Percentiles rank a stretch among this genome's conserved stretches.
Evolutionary conservation across 2,113 vertebrate species (phyloP).

Genomic region (Aptenodytes forsteri): DNA sequence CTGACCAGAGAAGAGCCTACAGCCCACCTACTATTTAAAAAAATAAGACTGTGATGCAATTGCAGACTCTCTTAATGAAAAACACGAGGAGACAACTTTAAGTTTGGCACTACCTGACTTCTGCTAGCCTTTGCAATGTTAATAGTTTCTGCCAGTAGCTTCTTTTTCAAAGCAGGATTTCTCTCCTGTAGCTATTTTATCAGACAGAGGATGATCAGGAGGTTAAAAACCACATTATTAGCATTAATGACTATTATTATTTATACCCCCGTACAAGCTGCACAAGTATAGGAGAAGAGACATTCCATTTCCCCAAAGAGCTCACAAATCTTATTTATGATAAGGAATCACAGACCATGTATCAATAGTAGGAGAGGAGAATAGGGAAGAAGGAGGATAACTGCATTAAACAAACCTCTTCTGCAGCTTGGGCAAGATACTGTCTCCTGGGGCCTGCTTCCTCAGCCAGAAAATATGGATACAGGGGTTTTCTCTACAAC

Average conservation of each 20-base stretch:
- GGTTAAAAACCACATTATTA: slow-evolving; percentile 53
- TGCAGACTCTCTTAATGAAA: not conserved
- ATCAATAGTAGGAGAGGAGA: not conserved
- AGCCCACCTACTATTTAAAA: not conserved
- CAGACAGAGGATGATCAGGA: slow-evolving; percentile 9
- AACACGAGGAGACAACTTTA: not conserved
- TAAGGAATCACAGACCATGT: not conserved
- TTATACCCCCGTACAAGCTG: not conserved
- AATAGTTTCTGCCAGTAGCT: not conserved
- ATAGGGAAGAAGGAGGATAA: not conserved
- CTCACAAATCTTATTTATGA: slow-evolving; percentile 35
- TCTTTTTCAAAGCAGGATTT: not conserved
- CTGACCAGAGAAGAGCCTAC: not conserved
- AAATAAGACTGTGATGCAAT: not conserved
- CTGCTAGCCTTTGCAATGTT: not conserved
- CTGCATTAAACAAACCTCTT: not conserved
- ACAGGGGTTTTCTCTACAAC: not conserved
- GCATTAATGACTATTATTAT: slow-evolving; percentile 60
- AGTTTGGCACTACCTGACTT: not conserved
- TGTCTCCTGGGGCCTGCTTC: not conserved
- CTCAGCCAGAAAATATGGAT: not conserved
- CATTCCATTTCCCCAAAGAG: not conserved
- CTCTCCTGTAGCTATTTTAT: not conserved
- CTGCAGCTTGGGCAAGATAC: not conserved
- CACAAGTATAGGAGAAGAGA: not conserved